Percentiles rank a stretch among this genome's conserved stretches.
Evolutionary conservation across 2,113 vertebrate species (phyloP).

Genomic region (Xenotilapia leptura): DNA sequence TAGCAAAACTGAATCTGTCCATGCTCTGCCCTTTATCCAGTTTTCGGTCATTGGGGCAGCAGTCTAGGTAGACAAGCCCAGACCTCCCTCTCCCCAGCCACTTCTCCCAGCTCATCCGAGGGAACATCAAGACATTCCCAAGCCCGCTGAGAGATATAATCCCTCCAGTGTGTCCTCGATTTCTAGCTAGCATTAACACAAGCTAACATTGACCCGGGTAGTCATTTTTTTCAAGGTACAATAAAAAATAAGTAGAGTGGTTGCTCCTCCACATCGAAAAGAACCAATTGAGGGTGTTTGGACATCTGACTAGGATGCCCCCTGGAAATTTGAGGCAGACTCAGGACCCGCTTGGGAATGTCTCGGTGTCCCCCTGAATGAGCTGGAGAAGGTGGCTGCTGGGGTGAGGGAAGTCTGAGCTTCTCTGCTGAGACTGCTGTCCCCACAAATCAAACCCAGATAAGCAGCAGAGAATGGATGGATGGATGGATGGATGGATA

Average conservation of each 20-base stretch:
- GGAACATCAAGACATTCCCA: neutral
- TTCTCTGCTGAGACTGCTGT: neutral
- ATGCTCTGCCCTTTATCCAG: neutral
- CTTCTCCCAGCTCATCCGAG: neutral
- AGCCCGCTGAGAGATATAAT: neutral
- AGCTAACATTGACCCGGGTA: neutral
- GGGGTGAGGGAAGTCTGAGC: neutral
- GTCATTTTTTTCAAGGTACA: neutral
- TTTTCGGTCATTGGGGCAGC: fast-evolving
- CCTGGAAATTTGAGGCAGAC: neutral
- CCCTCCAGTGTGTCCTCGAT: neutral
- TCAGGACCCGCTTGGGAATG: neutral
- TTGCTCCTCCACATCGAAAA: neutral
- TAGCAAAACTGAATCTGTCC: neutral
- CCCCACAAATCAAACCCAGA: neutral
- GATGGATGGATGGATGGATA: neutral
- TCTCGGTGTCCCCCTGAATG: neutral
- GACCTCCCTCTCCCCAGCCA: neutral
- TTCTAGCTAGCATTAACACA: neutral
- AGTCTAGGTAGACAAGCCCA: neutral
- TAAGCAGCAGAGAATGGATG: neutral
- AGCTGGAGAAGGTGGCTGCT: neutral
- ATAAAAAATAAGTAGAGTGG: neutral
- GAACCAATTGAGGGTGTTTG: neutral
- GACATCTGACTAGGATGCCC: neutral